Conservation (phyloP, 2,888 invertebrate genomes). For the Hemaris fuciformis region DNA sequence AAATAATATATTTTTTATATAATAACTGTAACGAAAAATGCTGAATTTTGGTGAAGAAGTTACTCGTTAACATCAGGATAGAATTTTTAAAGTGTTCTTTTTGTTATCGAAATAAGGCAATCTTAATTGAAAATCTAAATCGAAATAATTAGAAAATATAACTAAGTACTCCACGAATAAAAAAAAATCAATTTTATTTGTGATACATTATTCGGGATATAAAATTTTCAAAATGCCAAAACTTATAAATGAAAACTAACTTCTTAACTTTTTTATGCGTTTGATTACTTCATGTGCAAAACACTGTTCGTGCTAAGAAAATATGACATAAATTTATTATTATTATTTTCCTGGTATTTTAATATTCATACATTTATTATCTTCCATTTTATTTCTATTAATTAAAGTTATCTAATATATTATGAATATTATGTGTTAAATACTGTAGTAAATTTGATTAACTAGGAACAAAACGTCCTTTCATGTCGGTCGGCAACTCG, state of each 20-base stretch:
- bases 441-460: not conserved
- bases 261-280: not conserved
- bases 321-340: not conserved
- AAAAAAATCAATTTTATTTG: not conserved
- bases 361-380: too few relatives aligned
- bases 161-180: too few relatives aligned
- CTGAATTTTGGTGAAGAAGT: too few relatives aligned
- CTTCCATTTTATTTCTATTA: not conserved
- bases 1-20: too few relatives aligned
- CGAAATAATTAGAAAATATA: too few relatives aligned
- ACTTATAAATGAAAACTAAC: not conserved
- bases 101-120: too few relatives aligned
- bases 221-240: not conserved
- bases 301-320: not conserved
- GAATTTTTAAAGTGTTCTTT: too few relatives aligned
- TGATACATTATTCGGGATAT: not conserved
- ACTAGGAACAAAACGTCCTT: conserved; percentile 47
- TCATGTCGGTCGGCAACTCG: conserved; percentile 70
- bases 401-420: not conserved
- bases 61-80: too few relatives aligned
- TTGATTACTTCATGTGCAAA: not conserved
- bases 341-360: not conserved
- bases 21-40: too few relatives aligned
- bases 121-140: too few relatives aligned
- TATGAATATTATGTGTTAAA: not conserved